Evolutionary conservation across 2,797 vertebrate genomes (phyloP), one percentile per base, ranked within the genome.

Genomic region (Pantherophis vulpinus): DNA sequence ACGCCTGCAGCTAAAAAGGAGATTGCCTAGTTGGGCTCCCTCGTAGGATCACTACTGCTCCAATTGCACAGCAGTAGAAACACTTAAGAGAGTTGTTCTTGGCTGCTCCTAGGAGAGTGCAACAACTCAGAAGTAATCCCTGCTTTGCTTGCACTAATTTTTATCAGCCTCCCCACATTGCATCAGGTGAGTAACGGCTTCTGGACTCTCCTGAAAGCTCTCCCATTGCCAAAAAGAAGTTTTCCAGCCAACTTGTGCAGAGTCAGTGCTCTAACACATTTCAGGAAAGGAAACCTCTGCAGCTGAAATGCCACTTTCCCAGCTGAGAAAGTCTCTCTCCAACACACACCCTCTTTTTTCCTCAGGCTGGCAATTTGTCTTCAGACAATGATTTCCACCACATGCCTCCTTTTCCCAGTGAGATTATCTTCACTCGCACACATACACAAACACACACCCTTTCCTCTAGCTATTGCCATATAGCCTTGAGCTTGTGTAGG

Each of bases 351-450:
- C 56, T 25, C 47, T 16, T 86, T 83, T 47, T 58, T n/a, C 87
- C 59, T 51, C 63, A 88, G n/a, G 90, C 29, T 89, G 93, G 47
- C 47, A 88, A 86, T 63, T 58, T 91, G 70, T 91, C 90, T 91
- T 86, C 89, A 93, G 89, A 90, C 87, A 56, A 47, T 89, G 32
- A 47, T 89, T 91, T 63, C 56, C 66, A 93, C 23, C 66, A 89
- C 66, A 51, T 11, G 12, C 42, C 79, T 89, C 54, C 61, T 88
- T 93, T 91, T 59, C 83, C 83, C 86, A 74, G 61, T 60, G 63
- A 59, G 89, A 87, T 91, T 37, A 79, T 37, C 56, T 61, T 51
- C 61, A 54, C 86, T 59, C 5, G 37, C 59, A 10, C 10, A 47
- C 37, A 63, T 32, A 58, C 12, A 66, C 27, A 63, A 60, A 59